A percentile compares a stretch with the other conserved stretches of the same genome.
Conservation (phyloP, 2,113 vertebrate genomes). For the Lophotis ruficrista region DNA sequence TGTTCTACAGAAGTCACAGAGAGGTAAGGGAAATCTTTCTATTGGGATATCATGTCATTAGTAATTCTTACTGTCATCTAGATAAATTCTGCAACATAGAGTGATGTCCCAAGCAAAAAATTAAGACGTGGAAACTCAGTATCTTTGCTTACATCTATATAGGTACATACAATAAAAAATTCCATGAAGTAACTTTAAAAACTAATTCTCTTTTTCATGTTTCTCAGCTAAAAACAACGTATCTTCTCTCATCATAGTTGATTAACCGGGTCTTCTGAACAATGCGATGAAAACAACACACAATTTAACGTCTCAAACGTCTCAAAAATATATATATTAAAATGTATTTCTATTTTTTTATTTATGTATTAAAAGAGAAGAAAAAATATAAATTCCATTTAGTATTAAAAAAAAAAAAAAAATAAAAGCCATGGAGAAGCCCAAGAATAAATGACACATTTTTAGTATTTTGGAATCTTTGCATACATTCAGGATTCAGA, state of each 20-base stretch:
- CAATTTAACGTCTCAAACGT: neutral
- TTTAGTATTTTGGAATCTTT: neutral
- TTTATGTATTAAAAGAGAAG: neutral
- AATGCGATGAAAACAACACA: neutral
- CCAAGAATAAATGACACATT: neutral
- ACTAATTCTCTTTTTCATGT: neutral
- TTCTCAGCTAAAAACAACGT: neutral
- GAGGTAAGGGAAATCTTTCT: neutral
- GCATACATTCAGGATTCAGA: neutral
- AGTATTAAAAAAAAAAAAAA: neutral
- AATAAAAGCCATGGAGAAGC: neutral
- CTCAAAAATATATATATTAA: neutral
- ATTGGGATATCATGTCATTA: neutral
- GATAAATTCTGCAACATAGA: neutral
- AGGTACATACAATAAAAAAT: neutral
- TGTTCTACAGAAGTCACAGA: neutral
- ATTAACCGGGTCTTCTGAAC: neutral
- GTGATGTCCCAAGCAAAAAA: neutral
- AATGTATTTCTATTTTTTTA: neutral
- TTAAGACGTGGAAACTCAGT: neutral
- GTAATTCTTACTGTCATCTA: neutral
- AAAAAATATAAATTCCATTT: neutral
- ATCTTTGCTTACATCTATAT: neutral
- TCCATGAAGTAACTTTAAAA: neutral
- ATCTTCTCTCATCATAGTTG: neutral